phyloP scores from a whole-genome alignment of 2,797 vertebrate genomes.

The Phylloscopus collybita region DNA sequence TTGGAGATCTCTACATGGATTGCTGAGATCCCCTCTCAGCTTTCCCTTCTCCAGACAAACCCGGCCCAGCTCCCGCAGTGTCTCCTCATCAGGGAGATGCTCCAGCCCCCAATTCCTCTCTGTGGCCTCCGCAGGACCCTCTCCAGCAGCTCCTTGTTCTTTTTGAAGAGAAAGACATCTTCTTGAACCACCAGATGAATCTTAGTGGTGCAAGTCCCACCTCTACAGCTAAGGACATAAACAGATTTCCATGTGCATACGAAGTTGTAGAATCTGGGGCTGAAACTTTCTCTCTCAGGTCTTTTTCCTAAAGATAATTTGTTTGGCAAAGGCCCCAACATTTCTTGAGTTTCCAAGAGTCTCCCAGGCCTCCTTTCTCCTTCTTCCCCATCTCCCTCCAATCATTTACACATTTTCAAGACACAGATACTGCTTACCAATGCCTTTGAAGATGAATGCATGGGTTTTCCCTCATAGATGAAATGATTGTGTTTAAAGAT shows the following conservation, averaged over 20 bases:
- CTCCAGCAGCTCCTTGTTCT: neutral
- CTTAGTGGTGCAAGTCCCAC: neutral
- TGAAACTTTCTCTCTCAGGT: neutral
- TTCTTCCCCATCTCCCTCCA: neutral
- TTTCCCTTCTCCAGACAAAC: neutral
- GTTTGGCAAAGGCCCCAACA: neutral
- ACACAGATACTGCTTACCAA: rapidly evolving
- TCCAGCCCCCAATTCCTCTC: neutral
- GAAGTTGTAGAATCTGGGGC: neutral
- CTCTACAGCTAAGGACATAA: neutral
- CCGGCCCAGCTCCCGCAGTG: rapidly evolving
- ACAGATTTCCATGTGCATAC: neutral
- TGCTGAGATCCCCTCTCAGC: neutral
- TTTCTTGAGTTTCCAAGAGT: neutral
- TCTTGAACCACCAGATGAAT: neutral
- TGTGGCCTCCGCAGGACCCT: rapidly evolving
- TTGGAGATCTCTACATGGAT: neutral
- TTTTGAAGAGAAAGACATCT: neutral
- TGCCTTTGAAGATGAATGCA: neutral
- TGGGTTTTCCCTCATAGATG: neutral
- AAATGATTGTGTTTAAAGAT: neutral
- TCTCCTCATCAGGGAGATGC: neutral
- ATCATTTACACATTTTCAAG: neutral
- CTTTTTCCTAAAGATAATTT: neutral
- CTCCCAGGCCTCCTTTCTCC: neutral